These are phyloP conservation scores for Orchestes rusci DNA, from an alignment of 2,888 invertebrate genomes.

Conservation along the genomic window DNA sequence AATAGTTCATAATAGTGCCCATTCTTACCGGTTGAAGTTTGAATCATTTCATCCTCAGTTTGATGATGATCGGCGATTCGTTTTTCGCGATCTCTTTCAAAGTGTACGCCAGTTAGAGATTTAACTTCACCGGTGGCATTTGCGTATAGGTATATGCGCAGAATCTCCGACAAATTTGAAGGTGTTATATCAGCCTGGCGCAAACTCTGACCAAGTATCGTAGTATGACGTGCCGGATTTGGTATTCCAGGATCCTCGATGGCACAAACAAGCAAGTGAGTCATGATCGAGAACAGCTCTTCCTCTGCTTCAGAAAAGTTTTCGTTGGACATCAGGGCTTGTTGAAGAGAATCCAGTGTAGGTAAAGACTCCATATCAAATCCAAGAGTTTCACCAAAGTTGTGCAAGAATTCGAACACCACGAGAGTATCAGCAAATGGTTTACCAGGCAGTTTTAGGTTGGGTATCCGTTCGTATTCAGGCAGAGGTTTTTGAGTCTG, in stretches of 20 bases:
- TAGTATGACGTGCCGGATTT: conserved; percentile 82
- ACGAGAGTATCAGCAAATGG: conserved; percentile 90
- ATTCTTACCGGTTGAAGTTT: conserved; percentile 65
- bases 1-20: conserved; percentile 71
- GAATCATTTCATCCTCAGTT: conserved; percentile 58
- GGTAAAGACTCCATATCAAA: conserved; percentile 88
- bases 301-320: conserved; percentile 76
- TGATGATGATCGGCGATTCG: conserved; percentile 79
- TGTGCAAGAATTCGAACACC: conserved; percentile 94
- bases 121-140: conserved; percentile 83
- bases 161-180: conserved; percentile 83
- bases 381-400: conserved; percentile 90
- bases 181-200: conserved; percentile 85
- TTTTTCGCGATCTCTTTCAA: conserved; percentile 74
- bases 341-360: conserved; percentile 77
- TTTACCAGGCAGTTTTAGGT: conserved; percentile 62
- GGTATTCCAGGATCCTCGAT: conserved; percentile 92
- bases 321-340: conserved; percentile 64
- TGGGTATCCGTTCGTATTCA: conserved; percentile 64
- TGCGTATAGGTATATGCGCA: conserved; percentile 85
- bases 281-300: conserved; percentile 80
- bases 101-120: conserved; percentile 70
- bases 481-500: conserved; percentile 64
- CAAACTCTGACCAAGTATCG: conserved; percentile 83
- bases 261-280: conserved; percentile 83